These are phyloP conservation scores for Troides oblongomaculatus DNA, from an alignment of 2,888 invertebrate species.

Conservation along the genomic window DNA sequence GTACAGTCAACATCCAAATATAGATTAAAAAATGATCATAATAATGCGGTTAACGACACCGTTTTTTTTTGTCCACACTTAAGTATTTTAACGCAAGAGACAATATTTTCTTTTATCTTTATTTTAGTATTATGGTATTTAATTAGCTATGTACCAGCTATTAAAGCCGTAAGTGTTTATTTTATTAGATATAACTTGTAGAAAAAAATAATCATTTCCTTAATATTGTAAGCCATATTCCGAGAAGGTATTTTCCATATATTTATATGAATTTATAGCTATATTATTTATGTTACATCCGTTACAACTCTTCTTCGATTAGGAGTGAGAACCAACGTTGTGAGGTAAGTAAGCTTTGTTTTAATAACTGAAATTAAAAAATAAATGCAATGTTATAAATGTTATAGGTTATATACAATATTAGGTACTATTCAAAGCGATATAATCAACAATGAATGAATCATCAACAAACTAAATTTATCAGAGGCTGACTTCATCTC, in stretches of 20 bases:
- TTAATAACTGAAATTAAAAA: too few relatives aligned
- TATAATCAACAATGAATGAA: constrained; percentile 4
- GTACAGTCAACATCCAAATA: not conserved
- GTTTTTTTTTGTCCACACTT: not conserved
- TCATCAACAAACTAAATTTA: constrained; percentile 9
- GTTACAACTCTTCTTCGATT: too few relatives aligned
- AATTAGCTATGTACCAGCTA: not conserved
- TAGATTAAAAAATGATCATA: not conserved
- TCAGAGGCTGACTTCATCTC: constrained; percentile 15
- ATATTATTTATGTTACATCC: too few relatives aligned
- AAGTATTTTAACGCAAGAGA: not conserved
- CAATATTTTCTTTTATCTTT: not conserved
- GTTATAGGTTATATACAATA: not conserved
- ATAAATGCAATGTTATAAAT: not conserved
- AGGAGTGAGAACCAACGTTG: too few relatives aligned
- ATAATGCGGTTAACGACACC: constrained; percentile 9
- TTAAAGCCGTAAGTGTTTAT: not conserved
- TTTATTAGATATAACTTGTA: too few relatives aligned
- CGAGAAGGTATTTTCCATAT: too few relatives aligned
- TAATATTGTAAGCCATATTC: too few relatives aligned
- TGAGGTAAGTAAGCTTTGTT: too few relatives aligned
- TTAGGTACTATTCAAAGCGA: constrained; percentile 1
- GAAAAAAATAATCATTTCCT: too few relatives aligned
- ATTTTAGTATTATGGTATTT: not conserved
- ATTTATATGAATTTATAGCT: too few relatives aligned